Percentiles rank a stretch among this genome's conserved stretches.
phyloP scores from a whole-genome alignment of 2,888 invertebrate genomes.

The Agrochola lota region DNA sequence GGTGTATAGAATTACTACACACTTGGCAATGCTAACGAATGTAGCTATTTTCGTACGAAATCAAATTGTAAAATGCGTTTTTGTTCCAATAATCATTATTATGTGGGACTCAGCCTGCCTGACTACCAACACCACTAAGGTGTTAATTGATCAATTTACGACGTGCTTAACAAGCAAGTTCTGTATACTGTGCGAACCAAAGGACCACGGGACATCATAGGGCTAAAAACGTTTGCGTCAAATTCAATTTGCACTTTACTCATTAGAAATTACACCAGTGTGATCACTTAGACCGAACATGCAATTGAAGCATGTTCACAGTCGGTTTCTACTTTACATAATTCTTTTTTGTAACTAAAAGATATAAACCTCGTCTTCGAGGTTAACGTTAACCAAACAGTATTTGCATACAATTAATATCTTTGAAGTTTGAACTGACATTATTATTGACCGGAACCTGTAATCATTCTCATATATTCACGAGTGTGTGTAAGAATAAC shows the following conservation, averaged over 20 bases:
- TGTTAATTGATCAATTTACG: background rate
- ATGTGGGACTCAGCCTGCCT: background rate
- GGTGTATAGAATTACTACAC: background rate
- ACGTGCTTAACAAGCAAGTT: background rate
- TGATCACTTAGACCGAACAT: background rate
- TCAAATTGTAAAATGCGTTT: slow-evolving; percentile 1
- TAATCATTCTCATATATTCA: background rate
- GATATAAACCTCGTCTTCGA: background rate
- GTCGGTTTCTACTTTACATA: slow-evolving; percentile 6
- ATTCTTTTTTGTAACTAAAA: background rate
- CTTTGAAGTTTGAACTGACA: slow-evolving; percentile 4
- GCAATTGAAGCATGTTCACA: background rate
- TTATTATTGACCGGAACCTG: background rate
- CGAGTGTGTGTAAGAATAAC: background rate
- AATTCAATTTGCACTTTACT: background rate
- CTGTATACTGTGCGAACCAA: background rate
- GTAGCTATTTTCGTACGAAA: background rate
- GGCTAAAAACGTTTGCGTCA: background rate
- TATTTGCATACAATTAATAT: slow-evolving; percentile 46
- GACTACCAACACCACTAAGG: background rate
- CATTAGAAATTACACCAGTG: background rate
- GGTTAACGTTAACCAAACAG: slow-evolving; percentile 16
- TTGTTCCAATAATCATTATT: background rate
- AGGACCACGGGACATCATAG: background rate
- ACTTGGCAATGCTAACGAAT: background rate